Percentiles rank a stretch among this genome's conserved stretches.
Conservation (phyloP, 1,140 invertebrate species). For the Cydia amplana region DNA sequence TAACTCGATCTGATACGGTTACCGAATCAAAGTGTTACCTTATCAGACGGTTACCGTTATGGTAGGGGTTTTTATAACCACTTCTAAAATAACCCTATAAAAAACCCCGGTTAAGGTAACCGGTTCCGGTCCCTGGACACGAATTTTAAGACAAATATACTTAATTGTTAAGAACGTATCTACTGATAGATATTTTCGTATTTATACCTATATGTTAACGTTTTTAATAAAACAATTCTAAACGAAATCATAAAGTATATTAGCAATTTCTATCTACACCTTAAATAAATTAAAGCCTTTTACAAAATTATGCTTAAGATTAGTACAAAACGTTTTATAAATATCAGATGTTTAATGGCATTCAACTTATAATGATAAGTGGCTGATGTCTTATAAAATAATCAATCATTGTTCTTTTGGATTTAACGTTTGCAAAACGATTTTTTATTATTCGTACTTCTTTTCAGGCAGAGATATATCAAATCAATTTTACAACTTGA, state of each 20-base stretch:
- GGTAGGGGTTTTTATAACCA: too few relatives aligned
- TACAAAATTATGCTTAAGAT: slow-evolving; percentile 36
- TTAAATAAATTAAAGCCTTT: slow-evolving; percentile 58
- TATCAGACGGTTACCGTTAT: too few relatives aligned
- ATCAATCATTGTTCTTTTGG: neutral
- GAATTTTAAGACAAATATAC: neutral
- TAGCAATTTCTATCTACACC: slow-evolving; percentile 43
- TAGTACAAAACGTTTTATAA: slow-evolving; percentile 26
- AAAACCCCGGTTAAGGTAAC: too few relatives aligned
- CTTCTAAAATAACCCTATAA: too few relatives aligned
- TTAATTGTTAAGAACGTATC: neutral
- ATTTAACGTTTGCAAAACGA: neutral
- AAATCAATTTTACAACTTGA: neutral
- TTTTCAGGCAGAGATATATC: neutral
- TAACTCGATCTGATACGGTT: too few relatives aligned
- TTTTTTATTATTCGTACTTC: too few relatives aligned
- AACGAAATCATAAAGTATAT: slow-evolving; percentile 30
- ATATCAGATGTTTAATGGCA: slow-evolving; percentile 12
- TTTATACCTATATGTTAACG: slow-evolving; percentile 30
- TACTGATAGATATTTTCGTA: neutral
- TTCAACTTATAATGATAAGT: neutral
- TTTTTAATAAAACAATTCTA: slow-evolving; percentile 32
- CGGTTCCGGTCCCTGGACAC: too few relatives aligned
- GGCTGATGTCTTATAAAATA: slow-evolving; percentile 2
- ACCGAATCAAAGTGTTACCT: too few relatives aligned